Evolutionary conservation across 2,113 vertebrate species (phyloP).

Genomic region (Pongo abelii): DNA sequence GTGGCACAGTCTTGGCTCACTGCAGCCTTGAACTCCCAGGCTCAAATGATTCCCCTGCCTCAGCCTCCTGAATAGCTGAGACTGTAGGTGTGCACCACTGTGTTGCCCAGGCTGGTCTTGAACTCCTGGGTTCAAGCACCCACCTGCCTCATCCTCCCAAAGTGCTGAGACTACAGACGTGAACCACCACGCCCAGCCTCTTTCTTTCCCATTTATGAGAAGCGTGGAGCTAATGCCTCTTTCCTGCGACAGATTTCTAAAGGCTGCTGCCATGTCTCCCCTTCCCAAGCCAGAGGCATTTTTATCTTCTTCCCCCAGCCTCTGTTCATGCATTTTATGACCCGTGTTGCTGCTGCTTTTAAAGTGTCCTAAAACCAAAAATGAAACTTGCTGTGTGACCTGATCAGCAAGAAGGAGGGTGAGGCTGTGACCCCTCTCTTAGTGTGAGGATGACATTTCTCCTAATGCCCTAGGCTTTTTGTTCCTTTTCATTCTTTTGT

Average conservation of each 20-base stretch:
- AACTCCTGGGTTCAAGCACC: neutral
- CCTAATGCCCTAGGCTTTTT: neutral
- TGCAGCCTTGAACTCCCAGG: no score
- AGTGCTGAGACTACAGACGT: neutral
- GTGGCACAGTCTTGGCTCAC: no score
- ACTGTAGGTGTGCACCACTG: no score
- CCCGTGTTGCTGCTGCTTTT: neutral
- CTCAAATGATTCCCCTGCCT: no score
- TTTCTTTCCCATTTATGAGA: neutral
- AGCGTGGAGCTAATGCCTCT: neutral
- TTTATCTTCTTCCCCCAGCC: neutral
- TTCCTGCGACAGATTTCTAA: rapidly evolving
- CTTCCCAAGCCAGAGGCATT: neutral
- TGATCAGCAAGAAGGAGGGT: neutral
- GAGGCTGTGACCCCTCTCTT: neutral
- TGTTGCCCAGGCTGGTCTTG: neutral
- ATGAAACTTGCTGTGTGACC: neutral
- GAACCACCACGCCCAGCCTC: neutral
- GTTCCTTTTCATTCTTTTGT: neutral
- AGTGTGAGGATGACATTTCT: neutral
- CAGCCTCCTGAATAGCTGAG: no score
- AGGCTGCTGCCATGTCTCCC: neutral
- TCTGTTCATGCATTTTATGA: neutral
- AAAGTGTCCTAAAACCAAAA: neutral
- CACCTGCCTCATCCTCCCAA: neutral